A percentile compares a stretch with the other conserved stretches of the same genome.
These are phyloP conservation scores for Agonopterix subpropinquella DNA, from an alignment of 2,888 invertebrate species.

Conservation along the genomic window DNA sequence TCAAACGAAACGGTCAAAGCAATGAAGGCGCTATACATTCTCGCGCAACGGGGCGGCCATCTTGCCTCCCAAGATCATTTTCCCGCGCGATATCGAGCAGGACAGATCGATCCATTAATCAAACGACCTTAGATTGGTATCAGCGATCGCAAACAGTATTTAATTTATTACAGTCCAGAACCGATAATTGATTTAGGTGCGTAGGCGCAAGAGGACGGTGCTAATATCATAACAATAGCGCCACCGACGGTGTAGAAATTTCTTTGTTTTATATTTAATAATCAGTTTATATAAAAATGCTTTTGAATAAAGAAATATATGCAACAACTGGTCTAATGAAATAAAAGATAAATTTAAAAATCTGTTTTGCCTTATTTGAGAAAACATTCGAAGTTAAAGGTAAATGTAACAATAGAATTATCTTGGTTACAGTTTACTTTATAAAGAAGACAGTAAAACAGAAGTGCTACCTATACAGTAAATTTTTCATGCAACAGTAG, in stretches of 20 bases:
- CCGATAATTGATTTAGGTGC: constrained; percentile 63
- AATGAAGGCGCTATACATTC: constrained; percentile 25
- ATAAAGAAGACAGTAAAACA: too few species aligned
- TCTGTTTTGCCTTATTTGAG: too few species aligned
- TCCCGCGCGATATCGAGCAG: constrained; percentile 20
- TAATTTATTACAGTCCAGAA: constrained; percentile 58
- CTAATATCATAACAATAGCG: constrained; percentile 59
- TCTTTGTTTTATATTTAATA: constrained; percentile 24
- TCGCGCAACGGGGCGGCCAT: constrained; percentile 64
- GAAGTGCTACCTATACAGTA: too few species aligned
- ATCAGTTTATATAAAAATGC: not conserved
- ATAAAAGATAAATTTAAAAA: too few species aligned
- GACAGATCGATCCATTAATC: constrained; percentile 65
- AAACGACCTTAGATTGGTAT: constrained; percentile 60
- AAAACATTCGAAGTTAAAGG: too few species aligned
- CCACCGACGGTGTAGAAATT: constrained; percentile 36
- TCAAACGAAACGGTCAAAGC: not conserved
- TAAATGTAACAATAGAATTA: too few species aligned
- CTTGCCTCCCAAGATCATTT: constrained; percentile 47
- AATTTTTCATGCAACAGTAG: too few species aligned
- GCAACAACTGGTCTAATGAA: too few species aligned
- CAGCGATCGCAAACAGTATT: constrained; percentile 63
- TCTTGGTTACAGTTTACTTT: too few species aligned
- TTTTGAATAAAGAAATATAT: not conserved
- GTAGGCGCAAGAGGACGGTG: constrained; percentile 58